Conservation (phyloP, 2,797 vertebrate genomes). For the Salmo trutta region DNA sequence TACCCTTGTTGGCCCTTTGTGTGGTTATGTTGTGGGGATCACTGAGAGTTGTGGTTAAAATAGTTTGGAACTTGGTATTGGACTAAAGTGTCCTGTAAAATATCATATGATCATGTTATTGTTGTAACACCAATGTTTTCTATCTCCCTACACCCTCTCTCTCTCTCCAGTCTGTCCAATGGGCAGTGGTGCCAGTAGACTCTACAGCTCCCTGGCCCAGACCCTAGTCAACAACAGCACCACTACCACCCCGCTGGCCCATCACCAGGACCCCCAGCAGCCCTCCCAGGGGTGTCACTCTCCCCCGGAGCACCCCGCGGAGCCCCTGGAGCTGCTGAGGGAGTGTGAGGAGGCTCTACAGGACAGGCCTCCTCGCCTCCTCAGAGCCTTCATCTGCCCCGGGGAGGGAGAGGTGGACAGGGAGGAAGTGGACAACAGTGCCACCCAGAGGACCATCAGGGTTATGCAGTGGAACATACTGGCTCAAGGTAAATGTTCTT, state of each 20-base stretch:
- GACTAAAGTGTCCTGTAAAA: not conserved
- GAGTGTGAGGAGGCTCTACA: conserved; percentile 87
- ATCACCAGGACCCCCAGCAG: conserved; percentile 74
- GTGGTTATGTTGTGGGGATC: not conserved
- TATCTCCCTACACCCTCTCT: not conserved
- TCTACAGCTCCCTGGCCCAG: conserved; percentile 83
- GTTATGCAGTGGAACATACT: conserved; percentile 99
- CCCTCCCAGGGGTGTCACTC: conserved; percentile 35
- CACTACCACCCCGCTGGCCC: conserved; percentile 71
- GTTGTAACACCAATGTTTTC: not conserved
- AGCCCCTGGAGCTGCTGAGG: conserved; percentile 82
- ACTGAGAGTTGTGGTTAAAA: not conserved
- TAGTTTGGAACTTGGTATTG: not conserved
- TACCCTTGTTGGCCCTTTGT: not conserved
- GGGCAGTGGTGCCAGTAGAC: conserved; percentile 84
- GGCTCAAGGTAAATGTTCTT: conserved; percentile 85
- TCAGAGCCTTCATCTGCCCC: conserved; percentile 77
- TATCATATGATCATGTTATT: not conserved
- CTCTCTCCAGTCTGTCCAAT: conserved; percentile 79
- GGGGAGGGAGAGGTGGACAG: conserved; percentile 4
- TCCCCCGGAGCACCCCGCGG: conserved; percentile 65
- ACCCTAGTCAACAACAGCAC: conserved; percentile 71
- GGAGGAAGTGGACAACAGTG: conserved; percentile 19
- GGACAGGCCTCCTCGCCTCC: conserved; percentile 81
- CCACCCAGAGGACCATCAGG: conserved; percentile 70